Evolutionary conservation across 2,797 vertebrate species (phyloP).

Genomic region (Trachurus trachurus): DNA sequence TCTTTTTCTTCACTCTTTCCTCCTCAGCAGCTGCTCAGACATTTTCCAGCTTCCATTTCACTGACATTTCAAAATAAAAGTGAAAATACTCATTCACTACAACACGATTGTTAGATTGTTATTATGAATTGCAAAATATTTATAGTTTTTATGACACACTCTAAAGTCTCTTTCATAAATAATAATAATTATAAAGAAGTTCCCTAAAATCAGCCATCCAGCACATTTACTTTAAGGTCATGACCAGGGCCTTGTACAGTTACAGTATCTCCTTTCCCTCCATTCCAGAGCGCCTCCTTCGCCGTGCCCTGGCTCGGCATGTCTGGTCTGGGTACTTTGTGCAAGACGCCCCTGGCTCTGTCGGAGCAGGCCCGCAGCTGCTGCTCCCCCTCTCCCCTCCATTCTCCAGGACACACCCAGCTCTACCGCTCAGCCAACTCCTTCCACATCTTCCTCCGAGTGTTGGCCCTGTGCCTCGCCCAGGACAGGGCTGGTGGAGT

Average conservation of each 20-base stretch:
- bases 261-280: constrained; percentile 27
- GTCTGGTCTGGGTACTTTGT: constrained; percentile 87
- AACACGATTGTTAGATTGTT: not conserved
- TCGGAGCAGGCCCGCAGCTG: constrained; percentile 90
- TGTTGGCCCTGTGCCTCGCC: constrained; percentile 91
- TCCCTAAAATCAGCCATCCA: not conserved
- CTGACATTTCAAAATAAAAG: no score
- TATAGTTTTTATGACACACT: not conserved
- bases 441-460: constrained; percentile 94
- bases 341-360: constrained; percentile 91
- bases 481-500: constrained; percentile 87
- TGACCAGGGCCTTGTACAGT: not conserved
- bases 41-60: no score
- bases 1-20: no score
- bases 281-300: constrained; percentile 90
- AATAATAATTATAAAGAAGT: not conserved
- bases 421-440: constrained; percentile 93
- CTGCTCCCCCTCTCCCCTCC: constrained; percentile 80
- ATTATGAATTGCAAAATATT: not conserved
- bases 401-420: constrained; percentile 81
- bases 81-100: no score
- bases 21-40: no score
- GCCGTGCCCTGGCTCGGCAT: constrained; percentile 94
- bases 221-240: not conserved
- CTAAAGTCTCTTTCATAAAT: not conserved